phyloP scores from a whole-genome alignment of 2,888 invertebrate species.

The Resseliella maxima region DNA sequence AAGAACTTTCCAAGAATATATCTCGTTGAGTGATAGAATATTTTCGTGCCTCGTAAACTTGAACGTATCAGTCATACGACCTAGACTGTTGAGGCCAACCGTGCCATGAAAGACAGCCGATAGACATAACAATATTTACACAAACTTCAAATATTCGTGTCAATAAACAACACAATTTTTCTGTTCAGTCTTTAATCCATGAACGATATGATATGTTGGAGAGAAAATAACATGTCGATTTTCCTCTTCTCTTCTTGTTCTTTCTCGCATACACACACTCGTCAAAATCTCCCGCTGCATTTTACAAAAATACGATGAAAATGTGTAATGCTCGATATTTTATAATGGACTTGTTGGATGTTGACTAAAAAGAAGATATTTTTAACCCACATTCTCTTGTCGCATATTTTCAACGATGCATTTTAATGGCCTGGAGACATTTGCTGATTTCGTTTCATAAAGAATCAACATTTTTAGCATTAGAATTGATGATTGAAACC shows the following conservation, averaged over 20 bases:
- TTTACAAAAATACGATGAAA: neutral
- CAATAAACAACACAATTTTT: neutral
- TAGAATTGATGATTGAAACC: neutral
- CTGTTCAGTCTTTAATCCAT: slow-evolving; percentile 9
- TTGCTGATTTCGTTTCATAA: slow-evolving; percentile 35
- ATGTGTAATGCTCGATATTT: neutral
- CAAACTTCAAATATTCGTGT: neutral
- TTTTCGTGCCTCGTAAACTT: neutral
- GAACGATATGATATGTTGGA: neutral
- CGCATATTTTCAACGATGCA: neutral
- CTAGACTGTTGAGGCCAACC: neutral
- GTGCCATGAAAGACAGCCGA: neutral
- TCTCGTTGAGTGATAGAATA: neutral
- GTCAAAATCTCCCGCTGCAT: neutral
- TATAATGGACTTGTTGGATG: neutral
- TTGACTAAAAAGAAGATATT: neutral
- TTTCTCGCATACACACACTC: no score
- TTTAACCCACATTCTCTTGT: slow-evolving; percentile 30
- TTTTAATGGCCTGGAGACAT: slow-evolving; percentile 3
- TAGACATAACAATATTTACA: slow-evolving; percentile 20
- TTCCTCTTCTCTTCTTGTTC: neutral
- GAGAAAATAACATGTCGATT: neutral
- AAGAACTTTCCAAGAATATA: neutral
- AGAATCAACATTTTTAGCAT: neutral
- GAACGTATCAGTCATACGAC: neutral